Percentiles rank a stretch among this genome's conserved stretches.
Conservation (phyloP, 2,113 vertebrate species). For the Petaurus breviceps region DNA sequence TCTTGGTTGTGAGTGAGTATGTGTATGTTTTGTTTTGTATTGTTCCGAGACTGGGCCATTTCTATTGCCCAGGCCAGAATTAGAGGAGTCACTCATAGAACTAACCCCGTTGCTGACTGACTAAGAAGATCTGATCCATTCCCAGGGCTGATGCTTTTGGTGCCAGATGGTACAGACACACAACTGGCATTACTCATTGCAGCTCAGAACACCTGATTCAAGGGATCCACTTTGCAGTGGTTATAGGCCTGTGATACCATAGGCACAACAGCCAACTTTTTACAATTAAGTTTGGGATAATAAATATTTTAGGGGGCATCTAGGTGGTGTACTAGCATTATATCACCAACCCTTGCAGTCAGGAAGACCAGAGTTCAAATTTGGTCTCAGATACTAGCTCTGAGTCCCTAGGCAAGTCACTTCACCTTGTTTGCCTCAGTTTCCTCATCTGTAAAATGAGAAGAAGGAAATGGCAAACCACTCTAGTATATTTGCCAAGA, state of each 20-base stretch:
- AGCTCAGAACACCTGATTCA: background rate
- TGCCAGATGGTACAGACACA: background rate
- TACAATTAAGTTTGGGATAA: background rate
- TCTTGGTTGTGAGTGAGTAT: background rate
- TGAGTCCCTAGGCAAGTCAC: background rate
- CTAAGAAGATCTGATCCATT: background rate
- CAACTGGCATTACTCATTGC: background rate
- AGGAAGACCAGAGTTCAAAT: background rate
- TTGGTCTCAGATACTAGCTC: background rate
- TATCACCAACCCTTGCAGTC: background rate
- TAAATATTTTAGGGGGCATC: background rate
- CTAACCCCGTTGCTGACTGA: background rate
- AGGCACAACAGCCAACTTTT: background rate
- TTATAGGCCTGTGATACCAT: background rate
- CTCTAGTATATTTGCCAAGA: background rate
- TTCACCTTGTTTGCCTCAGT: background rate
- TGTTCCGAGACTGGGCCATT: background rate
- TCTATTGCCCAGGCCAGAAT: background rate
- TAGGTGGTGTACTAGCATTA: background rate
- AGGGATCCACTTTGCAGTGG: background rate
- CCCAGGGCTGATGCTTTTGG: background rate
- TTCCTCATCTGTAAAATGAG: background rate
- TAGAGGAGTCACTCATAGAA: background rate
- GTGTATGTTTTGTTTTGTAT: background rate
- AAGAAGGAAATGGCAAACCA: background rate